Base-by-base conservation (phyloP, 2,888 invertebrate genomes). In the Chelonus formosanus region DNA sequence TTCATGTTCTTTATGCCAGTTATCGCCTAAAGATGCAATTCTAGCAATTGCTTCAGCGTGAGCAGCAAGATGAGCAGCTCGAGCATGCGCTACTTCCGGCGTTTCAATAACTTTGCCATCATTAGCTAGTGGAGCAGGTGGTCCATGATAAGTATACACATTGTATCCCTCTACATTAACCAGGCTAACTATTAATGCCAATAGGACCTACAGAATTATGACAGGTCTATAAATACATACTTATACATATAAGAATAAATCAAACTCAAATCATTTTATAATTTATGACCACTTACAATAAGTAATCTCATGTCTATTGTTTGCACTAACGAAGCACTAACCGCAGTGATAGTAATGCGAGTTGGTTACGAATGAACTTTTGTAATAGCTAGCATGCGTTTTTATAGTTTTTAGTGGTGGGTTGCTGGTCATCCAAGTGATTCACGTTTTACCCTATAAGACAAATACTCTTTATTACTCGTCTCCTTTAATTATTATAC, bases 91-190 rank as follows among this genome's bases (percentile, higher is more conserved):
- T 20, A 81, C 81, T 73, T 81, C 80, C 65, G 76, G 74, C 2
- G 81, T 80, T 56, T 81, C 80, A 6, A 79, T 63, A 3, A 81
- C 80, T 56, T 74, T 71, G 3, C 80, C 80, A 62, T 81, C 77
- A 48, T 69, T 71, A 31, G 74, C 70, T 0, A 80, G 58, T 0
- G 80, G 78, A 3, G 81, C 79, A 3, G 73, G 65, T 3, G 80
- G 80, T 3, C 81, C 81, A 4, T 71, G 73, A 64, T 77, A 75
- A 8, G 57, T 66, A 45, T 72, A 67, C 54, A 63, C 57, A 45
- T 52, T 48, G 50, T 52, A 65, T 3, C 40, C 40, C 40, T 5
- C 5, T 40, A 40, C 40, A 4, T 40, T 6, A 10, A 71, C 34
- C 5, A 63, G 31, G 7, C 67, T 61, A 36, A 66, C 31, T 8